Conservation (phyloP, 37 sponge, comb jelly and placozoan species). For the Axinella damicornis region DNA sequence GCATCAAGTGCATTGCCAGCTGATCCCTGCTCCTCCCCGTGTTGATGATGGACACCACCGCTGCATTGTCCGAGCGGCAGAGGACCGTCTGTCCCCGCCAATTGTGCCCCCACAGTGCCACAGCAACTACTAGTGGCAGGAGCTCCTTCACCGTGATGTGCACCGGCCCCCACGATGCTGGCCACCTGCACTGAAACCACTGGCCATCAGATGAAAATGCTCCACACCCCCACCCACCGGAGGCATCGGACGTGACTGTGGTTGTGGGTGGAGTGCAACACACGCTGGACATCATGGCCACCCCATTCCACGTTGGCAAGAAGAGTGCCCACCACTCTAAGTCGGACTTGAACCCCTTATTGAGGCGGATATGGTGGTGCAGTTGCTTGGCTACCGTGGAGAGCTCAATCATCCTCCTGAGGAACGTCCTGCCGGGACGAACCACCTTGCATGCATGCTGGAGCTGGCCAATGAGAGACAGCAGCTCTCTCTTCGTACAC, state of each 20-base stretch:
- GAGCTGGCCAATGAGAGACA: slow-evolving; percentile 18
- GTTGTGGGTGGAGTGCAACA: neutral
- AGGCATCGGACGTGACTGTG: slow-evolving; percentile 15
- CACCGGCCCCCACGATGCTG: too few species aligned
- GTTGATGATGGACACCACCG: too few species aligned
- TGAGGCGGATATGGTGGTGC: slow-evolving; percentile 24
- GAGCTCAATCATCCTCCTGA: slow-evolving; percentile 25
- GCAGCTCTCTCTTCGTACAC: slow-evolving; percentile 15
- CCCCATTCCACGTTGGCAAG: slow-evolving; percentile 20
- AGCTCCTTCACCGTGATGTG: too few species aligned
- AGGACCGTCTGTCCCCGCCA: too few species aligned
- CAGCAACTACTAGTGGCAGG: too few species aligned
- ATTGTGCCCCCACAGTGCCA: too few species aligned
- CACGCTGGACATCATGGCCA: neutral
- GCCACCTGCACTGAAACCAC: too few species aligned
- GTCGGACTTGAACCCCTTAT: slow-evolving; percentile 14
- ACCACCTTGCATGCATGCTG: slow-evolving; percentile 17
- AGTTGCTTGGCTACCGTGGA: neutral
- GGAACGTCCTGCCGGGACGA: neutral
- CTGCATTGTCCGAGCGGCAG: too few species aligned
- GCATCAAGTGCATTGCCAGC: too few species aligned
- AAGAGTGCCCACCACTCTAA: slow-evolving; percentile 24
- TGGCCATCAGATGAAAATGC: too few species aligned
- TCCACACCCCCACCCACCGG: slow-evolving; percentile 30
- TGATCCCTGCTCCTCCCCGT: too few species aligned